Base-by-base conservation (phyloP, 2,797 vertebrate species). In the Delichon dasypus region DNA sequence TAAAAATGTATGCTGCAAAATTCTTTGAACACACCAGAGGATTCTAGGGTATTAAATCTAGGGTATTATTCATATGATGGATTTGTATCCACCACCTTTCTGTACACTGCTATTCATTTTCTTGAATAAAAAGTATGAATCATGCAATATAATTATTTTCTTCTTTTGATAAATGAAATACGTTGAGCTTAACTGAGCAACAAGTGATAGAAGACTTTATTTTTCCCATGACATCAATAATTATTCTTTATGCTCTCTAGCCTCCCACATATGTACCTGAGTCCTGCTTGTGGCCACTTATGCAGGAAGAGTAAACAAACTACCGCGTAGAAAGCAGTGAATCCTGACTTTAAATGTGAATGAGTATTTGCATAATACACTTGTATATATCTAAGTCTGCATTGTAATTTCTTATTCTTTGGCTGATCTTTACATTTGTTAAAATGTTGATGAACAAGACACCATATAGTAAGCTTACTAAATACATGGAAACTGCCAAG, bases 321-420 rank as follows among this genome's bases (percentile, higher is more conserved):
- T 44, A 19, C 27, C 0, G 0, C 0, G 1, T 6, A 53, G 22
- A 67, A 85, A 67, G 27, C 32, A 45, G 27, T 38, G 45, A 67
- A 45, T 60, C 18, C 10, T 26, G 3, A 32, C 38, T 53, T 75
- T 15, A 45, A 67, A 45, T 38, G 27, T 67, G 32, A 85, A 45
- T 45, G 8, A 45, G 9, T 45, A 48, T 61, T 80, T 80, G 3
- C 5, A 0, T 47, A 36, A 61, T 18, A 34, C 9, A 32, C 53
- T 48, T n/a, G 6, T 17, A 20, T 44, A 42, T 57, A 36, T 81
- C 32, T 58, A 70, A 64, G 5, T 87, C 64, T 87, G 22, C 21
- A 27, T 78, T 58, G 34, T 25, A 26, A 65, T 75, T 75, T 91
- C 11, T 74, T 92, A 64, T 67, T 74, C 25, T 77, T 77, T 68